phyloP scores from a whole-genome alignment of 2,113 vertebrate species.

The Balaenoptera acutorostrata region DNA sequence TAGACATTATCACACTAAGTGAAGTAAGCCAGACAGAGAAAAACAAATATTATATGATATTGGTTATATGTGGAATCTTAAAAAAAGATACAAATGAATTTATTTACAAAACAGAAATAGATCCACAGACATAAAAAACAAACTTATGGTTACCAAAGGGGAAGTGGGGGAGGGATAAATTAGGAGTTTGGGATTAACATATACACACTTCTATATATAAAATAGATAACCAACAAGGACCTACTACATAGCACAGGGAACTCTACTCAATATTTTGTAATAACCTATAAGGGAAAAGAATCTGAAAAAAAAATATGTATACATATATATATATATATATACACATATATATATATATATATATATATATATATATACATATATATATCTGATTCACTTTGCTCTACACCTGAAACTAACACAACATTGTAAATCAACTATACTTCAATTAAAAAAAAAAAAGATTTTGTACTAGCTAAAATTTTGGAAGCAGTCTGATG shows the following conservation, averaged over 20 bases:
- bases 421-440: background rate
- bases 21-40: background rate
- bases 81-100: background rate
- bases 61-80: background rate
- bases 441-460: background rate
- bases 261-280: background rate
- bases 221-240: background rate
- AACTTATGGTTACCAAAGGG: background rate
- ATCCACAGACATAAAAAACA: background rate
- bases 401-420: background rate
- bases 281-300: background rate
- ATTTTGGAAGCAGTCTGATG: background rate
- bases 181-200: background rate
- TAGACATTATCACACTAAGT: background rate
- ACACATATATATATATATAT: too few species aligned
- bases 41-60: background rate
- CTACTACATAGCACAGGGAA: background rate
- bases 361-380: too few species aligned
- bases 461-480: background rate
- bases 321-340: too few species aligned
- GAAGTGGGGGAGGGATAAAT: background rate
- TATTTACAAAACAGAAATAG: background rate
- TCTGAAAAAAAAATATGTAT: background rate
- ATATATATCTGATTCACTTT: background rate
- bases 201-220: background rate